These are phyloP conservation scores for Crossoptilon crossoptilon DNA, from an alignment of 2,797 vertebrate species.

Conservation along the genomic window DNA sequence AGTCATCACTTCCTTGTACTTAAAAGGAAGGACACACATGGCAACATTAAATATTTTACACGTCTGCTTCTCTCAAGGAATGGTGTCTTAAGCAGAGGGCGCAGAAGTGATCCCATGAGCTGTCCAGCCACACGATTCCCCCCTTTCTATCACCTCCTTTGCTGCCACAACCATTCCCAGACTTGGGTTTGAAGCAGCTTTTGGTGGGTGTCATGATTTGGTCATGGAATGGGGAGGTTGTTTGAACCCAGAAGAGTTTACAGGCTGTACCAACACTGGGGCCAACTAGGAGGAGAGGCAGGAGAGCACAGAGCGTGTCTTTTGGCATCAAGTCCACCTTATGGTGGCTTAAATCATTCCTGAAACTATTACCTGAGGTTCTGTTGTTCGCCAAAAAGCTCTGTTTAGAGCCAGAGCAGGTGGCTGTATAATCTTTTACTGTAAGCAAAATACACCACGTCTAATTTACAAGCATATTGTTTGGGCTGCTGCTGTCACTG, in stretches of 20 bases:
- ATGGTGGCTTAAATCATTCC: not conserved
- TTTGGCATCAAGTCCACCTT: not conserved
- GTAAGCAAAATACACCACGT: not conserved
- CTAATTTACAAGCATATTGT: not conserved
- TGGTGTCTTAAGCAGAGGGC: not conserved
- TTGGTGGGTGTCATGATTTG: too few relatives aligned
- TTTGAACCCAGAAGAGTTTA: not conserved
- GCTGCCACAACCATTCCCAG: not conserved
- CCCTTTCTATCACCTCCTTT: conserved; percentile 9
- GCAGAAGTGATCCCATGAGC: not conserved
- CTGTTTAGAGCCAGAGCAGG: not conserved
- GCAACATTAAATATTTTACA: not conserved
- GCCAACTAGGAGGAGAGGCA: not conserved
- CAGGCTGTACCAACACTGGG: not conserved
- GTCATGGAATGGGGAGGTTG: not conserved
- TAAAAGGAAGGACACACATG: not conserved
- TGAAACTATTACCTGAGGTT: conserved; percentile 9
- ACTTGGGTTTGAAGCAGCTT: not conserved
- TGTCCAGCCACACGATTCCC: not conserved
- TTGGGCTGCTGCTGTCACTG: not conserved
- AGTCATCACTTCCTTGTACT: not conserved
- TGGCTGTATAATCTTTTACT: not conserved
- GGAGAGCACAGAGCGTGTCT: not conserved
- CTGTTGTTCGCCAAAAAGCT: not conserved
- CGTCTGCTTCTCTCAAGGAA: not conserved